Conservation (phyloP, 2,888 invertebrate species). For the Cosmia trapezina region DNA sequence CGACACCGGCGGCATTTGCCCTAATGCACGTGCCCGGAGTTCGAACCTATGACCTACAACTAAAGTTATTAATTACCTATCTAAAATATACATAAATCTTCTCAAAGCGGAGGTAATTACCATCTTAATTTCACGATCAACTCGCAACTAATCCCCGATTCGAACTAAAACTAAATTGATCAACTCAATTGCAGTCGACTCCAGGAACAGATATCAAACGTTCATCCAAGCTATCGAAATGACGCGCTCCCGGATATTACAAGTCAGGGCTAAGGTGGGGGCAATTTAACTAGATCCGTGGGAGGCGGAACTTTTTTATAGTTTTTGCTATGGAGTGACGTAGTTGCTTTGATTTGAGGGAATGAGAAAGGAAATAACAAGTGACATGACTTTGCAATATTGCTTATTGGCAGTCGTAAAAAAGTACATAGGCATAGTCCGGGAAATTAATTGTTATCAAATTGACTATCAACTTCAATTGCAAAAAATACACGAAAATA, state of each 20-base stretch:
- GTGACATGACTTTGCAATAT: not conserved
- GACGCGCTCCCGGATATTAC: constrained; percentile 73
- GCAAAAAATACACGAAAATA: too few species aligned
- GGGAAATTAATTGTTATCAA: too few species aligned
- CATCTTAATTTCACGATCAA: constrained; percentile 14
- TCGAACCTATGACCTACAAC: too few species aligned
- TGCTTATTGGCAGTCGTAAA: not conserved
- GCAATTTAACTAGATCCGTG: constrained; percentile 45
- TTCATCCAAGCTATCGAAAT: constrained; percentile 65
- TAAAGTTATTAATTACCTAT: not conserved
- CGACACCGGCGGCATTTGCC: too few species aligned
- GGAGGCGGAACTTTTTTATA: constrained; percentile 35
- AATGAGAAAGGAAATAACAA: constrained; percentile 15
- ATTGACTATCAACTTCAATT: too few species aligned
- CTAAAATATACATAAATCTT: constrained; percentile 2
- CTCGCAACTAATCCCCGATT: constrained; percentile 27
- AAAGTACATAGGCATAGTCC: too few species aligned
- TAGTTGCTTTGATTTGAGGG: constrained; percentile 17
- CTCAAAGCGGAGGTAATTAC: constrained; percentile 27
- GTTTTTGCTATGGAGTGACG: constrained; percentile 2
- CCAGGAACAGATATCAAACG: constrained; percentile 69
- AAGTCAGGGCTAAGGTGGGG: constrained; percentile 58
- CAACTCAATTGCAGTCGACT: constrained; percentile 41
- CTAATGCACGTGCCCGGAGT: too few species aligned
- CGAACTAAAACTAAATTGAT: constrained; percentile 59